Conservation (phyloP, 1,140 invertebrate species). For the Meloidogyne exigua region DNA sequence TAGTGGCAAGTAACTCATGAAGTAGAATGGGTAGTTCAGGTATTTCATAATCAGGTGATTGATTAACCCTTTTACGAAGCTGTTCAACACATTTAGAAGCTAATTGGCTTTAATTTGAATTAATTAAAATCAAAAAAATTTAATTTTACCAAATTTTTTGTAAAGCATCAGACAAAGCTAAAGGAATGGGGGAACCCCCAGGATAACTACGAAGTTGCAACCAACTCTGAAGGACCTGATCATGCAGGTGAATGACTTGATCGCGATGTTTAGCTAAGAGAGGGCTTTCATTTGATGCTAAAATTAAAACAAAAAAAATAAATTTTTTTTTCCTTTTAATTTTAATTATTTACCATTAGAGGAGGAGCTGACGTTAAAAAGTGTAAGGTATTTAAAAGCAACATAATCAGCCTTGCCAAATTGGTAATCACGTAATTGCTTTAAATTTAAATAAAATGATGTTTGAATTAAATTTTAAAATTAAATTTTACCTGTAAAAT, state of each 20-base stretch:
- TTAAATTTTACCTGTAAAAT: conserved; percentile 31
- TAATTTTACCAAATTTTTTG: conserved; percentile 10
- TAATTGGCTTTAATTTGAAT: conserved; percentile 15
- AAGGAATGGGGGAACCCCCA: neutral
- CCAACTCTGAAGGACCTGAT: conserved; percentile 24
- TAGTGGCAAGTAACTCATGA: neutral
- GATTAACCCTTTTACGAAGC: neutral
- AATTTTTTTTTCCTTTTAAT: too few relatives aligned
- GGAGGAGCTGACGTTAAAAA: conserved; percentile 33
- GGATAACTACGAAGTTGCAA: conserved; percentile 16
- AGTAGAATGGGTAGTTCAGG: neutral
- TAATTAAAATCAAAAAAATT: neutral
- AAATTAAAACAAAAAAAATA: conserved; percentile 12
- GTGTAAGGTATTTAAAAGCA: conserved; percentile 42
- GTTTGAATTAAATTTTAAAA: neutral
- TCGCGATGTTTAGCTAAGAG: conserved; percentile 10
- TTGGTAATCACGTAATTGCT: conserved; percentile 43
- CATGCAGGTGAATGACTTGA: conserved; percentile 20
- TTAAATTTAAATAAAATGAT: neutral
- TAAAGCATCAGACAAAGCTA: neutral
- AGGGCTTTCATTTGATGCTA: conserved; percentile 8
- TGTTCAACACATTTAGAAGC: conserved; percentile 28
- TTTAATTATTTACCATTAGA: conserved; percentile 17
- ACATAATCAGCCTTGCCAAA: conserved; percentile 42
- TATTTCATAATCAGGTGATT: neutral